Evolutionary conservation across 2,113 vertebrate species (phyloP).

Genomic region (Spheniscus mendiculus): DNA sequence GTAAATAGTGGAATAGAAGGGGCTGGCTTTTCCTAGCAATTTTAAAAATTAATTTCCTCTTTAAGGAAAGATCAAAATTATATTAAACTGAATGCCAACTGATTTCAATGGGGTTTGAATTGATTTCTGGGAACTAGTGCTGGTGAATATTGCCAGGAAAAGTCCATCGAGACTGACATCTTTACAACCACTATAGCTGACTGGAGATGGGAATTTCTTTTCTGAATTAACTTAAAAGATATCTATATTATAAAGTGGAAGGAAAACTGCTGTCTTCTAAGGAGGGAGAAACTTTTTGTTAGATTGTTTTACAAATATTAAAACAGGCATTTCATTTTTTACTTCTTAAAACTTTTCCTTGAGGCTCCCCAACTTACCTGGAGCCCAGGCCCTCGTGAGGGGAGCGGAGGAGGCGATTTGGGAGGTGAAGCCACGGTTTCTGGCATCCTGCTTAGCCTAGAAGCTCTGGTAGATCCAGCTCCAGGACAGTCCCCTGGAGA

Average conservation of each 20-base stretch:
- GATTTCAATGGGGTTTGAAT: neutral
- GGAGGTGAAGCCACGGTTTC: neutral
- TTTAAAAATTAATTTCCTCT: conserved; percentile 2
- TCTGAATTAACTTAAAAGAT: neutral
- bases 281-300: neutral
- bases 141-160: neutral
- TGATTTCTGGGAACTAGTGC: neutral
- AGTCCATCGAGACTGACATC: neutral
- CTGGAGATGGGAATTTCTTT: neutral
- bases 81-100: neutral
- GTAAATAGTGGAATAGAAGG: neutral
- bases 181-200: neutral
- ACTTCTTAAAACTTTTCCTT: neutral
- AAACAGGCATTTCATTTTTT: neutral
- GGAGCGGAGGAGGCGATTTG: rapidly evolving
- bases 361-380: neutral
- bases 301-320: neutral
- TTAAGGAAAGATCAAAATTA: neutral
- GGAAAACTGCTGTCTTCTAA: neutral
- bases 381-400: neutral
- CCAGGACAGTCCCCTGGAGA: neutral
- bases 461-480: neutral
- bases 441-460: neutral
- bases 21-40: neutral
- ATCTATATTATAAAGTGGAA: neutral